Conservation (phyloP, 1,140 invertebrate genomes). For the Ips nitidus region DNA sequence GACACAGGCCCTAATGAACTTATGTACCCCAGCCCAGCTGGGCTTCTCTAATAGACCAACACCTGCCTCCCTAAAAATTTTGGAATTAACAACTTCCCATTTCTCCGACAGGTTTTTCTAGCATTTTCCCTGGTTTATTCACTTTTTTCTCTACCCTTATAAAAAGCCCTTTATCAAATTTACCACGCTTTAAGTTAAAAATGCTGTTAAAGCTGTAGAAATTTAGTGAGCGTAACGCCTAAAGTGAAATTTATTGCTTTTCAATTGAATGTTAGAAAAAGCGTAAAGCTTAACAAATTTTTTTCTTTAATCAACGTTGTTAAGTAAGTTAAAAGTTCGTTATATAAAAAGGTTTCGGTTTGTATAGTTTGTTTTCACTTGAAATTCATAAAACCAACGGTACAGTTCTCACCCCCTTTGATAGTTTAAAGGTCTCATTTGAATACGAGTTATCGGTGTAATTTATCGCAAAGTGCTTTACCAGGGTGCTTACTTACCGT, state of each 20-base stretch:
- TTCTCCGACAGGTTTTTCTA: neutral
- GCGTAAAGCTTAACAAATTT: neutral
- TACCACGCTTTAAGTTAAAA: neutral
- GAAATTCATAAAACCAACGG: slow-evolving; percentile 20
- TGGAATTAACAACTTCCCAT: neutral
- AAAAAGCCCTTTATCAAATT: neutral
- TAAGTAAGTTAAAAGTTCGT: no score
- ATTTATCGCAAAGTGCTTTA: slow-evolving; percentile 26
- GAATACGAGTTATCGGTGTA: slow-evolving; percentile 16
- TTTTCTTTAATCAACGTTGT: no score
- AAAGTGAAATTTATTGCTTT: neutral
- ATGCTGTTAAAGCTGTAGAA: neutral
- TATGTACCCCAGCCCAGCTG: no score
- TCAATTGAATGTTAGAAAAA: neutral
- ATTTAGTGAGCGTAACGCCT: neutral
- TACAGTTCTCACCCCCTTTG: slow-evolving; percentile 15
- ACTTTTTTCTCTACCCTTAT: neutral
- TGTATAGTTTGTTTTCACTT: neutral
- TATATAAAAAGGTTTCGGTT: neutral
- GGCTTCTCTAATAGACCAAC: neutral
- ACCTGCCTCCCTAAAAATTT: neutral
- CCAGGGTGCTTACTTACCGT: slow-evolving; percentile 15
- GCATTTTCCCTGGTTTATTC: neutral
- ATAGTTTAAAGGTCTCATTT: slow-evolving; percentile 15
- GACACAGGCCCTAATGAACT: no score